phyloP scores from a whole-genome alignment of 2,888 invertebrate species.

The Antheraea assamensis region DNA sequence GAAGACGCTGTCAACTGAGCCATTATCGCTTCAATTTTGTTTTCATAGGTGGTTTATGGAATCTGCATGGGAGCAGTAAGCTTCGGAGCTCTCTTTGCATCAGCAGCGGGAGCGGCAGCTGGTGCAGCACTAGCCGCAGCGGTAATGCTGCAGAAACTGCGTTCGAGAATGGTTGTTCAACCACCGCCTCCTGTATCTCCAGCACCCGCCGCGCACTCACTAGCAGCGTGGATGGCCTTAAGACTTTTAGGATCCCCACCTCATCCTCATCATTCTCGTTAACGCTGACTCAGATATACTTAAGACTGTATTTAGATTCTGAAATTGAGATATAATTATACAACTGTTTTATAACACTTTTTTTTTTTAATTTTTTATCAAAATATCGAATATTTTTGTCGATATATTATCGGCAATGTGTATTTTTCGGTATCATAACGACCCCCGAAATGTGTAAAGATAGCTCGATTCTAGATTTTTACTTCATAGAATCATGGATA shows the following conservation, averaged over 20 bases:
- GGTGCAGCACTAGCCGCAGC: slow-evolving; percentile 94
- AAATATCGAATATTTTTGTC: neutral
- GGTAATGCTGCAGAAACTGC: slow-evolving; percentile 90
- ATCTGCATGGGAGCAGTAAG: slow-evolving; percentile 95
- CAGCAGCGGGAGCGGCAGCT: slow-evolving; percentile 93
- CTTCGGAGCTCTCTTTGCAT: slow-evolving; percentile 93
- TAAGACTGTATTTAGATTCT: slow-evolving; percentile 23
- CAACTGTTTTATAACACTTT: neutral
- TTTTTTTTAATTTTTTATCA: neutral
- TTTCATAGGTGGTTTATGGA: slow-evolving; percentile 88
- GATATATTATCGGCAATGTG: neutral
- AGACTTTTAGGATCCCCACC: slow-evolving; percentile 82
- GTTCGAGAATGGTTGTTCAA: slow-evolving; percentile 85
- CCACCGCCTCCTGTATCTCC: slow-evolving; percentile 70
- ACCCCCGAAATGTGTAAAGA: neutral
- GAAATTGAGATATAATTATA: neutral
- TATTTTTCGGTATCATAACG: neutral
- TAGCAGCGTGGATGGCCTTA: slow-evolving; percentile 89
- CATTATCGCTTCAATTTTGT: neutral
- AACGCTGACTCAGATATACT: slow-evolving; percentile 48
- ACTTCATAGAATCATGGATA: neutral
- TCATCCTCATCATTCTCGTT: slow-evolving; percentile 59
- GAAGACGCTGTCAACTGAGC: too few relatives aligned
- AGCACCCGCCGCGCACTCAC: slow-evolving; percentile 83
- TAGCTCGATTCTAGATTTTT: neutral